A percentile compares a stretch with the other conserved stretches of the same genome.
These are phyloP conservation scores for Theocolax elegans DNA, from an alignment of 1,140 invertebrate genomes.

Conservation along the genomic window DNA sequence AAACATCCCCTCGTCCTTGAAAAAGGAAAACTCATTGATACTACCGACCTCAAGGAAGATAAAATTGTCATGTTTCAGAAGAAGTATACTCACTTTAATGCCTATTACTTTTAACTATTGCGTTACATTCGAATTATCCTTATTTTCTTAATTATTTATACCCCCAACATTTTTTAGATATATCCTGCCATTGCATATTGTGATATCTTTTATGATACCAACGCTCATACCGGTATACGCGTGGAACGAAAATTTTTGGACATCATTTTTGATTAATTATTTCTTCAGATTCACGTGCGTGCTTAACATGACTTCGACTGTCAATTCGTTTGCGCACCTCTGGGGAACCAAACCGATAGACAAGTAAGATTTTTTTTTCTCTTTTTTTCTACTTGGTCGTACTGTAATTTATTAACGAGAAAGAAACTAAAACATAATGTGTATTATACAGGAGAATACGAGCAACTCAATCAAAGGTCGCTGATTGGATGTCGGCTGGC, in stretches of 20 bases:
- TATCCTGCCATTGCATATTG: neutral
- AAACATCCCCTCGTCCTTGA: conserved; percentile 82
- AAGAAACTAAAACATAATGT: no score
- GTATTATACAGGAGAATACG: neutral
- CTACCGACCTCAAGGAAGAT: conserved; percentile 86
- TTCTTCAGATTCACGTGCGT: conserved; percentile 71
- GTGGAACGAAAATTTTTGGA: conserved; percentile 81
- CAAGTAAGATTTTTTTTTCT: conserved; percentile 63
- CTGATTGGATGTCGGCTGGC: conserved; percentile 71
- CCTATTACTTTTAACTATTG: neutral
- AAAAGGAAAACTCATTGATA: conserved; percentile 81
- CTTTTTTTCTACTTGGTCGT: conserved; percentile 25
- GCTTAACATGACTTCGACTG: conserved; percentile 77
- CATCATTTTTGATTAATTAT: conserved; percentile 82
- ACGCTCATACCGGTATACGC: conserved; percentile 58
- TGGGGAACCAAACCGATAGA: conserved; percentile 77
- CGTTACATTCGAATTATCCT: no score
- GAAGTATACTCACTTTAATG: conserved; percentile 64
- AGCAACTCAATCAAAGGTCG: conserved; percentile 69
- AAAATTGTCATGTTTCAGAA: conserved; percentile 88
- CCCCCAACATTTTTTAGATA: no score
- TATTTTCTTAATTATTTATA: neutral
- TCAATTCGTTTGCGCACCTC: conserved; percentile 79
- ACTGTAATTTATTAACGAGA: no score
- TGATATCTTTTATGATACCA: conserved; percentile 10